Base-by-base conservation (phyloP, 2,113 vertebrate genomes). In the Tichodroma muraria region DNA sequence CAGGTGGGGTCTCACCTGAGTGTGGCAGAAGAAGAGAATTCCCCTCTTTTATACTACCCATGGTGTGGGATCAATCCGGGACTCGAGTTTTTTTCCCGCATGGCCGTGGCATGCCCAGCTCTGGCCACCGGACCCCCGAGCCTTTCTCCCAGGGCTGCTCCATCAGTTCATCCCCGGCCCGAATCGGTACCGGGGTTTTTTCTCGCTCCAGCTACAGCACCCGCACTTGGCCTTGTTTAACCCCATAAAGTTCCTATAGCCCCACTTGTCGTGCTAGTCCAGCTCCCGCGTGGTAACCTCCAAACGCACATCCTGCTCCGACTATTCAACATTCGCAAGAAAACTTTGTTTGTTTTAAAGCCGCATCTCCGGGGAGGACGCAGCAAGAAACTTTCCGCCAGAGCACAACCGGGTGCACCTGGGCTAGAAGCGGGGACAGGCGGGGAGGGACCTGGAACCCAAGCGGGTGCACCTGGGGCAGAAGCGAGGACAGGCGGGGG, bases 241-340 rank as follows among this genome's bases (percentile, higher is more conserved):
- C 50, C 47, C 23, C 35, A 6, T 0, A 1, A 1, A 1, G 6
- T 13, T 0, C 37, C 2, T 0, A 35, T 0, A 27, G 31, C 10
- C 35, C 4, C 30, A 1, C n/a, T 49, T 2, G 4, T n/a, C n/a
- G n/a, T 3, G 17, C 66, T 2, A 0, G 6, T 2, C 14, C 85
- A 3, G 42, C 13, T 49, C 38, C 63, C 3, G 4, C 54, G 22
- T n/a, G 23, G 47, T 47, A 20, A 1, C n/a, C 25, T 8, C 31
- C 44, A 9, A 16, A 28, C 1, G 5, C 6, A 0, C 4, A 13
- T 4, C 33, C 6, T 3, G 3, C 50, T 11, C 35, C 37, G 5
- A 6, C 22, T 0, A 4, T 0, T 1, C 3, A 47, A 38, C 23
- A 13, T 0, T 1, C 1, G 2, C 19, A 20, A 45, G 33, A 22